Evolutionary conservation across 2,797 vertebrate genomes (phyloP).

Genomic region (Xiphophorus birchmanni): DNA sequence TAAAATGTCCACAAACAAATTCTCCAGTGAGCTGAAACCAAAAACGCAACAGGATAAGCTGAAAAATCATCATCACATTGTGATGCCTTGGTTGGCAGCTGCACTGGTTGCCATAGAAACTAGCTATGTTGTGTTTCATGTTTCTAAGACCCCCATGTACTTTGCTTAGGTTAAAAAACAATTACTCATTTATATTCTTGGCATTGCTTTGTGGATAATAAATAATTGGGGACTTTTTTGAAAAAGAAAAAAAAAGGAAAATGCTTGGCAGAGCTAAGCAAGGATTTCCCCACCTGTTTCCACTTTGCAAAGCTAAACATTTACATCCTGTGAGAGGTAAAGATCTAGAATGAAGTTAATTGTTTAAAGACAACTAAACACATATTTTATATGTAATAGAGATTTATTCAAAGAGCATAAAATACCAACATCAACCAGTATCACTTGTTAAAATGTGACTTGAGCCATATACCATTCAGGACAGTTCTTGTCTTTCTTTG

Average conservation of each 20-base stretch:
- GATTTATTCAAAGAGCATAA: not conserved
- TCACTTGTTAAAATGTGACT: not conserved
- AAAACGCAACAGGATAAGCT: not conserved
- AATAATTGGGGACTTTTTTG: not conserved
- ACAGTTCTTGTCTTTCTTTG: not conserved
- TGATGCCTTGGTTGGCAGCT: not conserved
- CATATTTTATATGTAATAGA: not conserved
- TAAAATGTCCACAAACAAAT: not conserved
- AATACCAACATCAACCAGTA: not conserved
- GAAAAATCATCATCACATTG: not conserved
- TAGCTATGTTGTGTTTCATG: not conserved
- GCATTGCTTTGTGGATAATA: not conserved
- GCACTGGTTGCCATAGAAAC: not conserved
- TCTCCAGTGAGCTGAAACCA: not conserved
- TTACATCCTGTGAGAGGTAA: not conserved
- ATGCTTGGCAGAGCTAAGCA: not conserved
- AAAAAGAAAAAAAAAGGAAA: not conserved
- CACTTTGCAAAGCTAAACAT: conserved; percentile 3
- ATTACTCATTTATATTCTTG: not conserved
- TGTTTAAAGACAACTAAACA: not conserved
- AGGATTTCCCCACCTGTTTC: conserved; percentile 6
- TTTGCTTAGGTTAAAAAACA: not conserved
- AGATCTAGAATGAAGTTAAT: not conserved
- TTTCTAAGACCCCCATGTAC: not conserved
- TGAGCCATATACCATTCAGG: not conserved